phyloP scores from a whole-genome alignment of 2,888 invertebrate species.

The Atrina japonica region DNA sequence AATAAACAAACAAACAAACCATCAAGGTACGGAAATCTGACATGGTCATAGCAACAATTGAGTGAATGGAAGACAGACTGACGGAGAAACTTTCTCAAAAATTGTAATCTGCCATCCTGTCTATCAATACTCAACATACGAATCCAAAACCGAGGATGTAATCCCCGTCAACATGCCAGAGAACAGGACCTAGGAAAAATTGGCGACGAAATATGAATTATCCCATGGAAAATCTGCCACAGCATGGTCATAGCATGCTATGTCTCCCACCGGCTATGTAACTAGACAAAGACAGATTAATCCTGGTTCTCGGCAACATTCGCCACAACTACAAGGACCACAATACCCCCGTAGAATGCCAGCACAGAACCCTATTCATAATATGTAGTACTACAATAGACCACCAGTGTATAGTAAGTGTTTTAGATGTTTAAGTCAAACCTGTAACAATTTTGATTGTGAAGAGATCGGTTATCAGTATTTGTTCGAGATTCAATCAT shows the following conservation, averaged over 20 bases:
- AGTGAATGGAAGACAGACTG: not conserved
- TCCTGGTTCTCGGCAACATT: no score
- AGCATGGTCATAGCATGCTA: no score
- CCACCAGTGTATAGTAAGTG: slow-evolving; percentile 8
- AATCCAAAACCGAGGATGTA: not conserved
- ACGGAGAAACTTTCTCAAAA: not conserved
- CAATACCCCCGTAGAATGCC: no score
- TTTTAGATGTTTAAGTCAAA: not conserved
- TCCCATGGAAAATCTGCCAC: no score
- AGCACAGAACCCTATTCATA: no score
- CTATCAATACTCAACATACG: not conserved
- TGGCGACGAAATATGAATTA: not conserved
- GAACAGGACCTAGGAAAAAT: not conserved
- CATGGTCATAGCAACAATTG: not conserved
- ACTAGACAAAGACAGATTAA: no score
- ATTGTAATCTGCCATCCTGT: not conserved
- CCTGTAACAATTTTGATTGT: slow-evolving; percentile 6
- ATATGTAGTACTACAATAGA: no score
- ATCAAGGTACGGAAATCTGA: not conserved
- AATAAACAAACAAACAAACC: no score
- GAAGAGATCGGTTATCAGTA: not conserved
- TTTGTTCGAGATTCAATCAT: slow-evolving; percentile 3
- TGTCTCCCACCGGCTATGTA: no score
- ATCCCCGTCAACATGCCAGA: not conserved
- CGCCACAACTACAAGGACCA: no score